Percentiles rank a stretch among this genome's conserved stretches.
Evolutionary conservation across 2,888 invertebrate species (phyloP).

Genomic region (Mesorhabditis sp.): DNA sequence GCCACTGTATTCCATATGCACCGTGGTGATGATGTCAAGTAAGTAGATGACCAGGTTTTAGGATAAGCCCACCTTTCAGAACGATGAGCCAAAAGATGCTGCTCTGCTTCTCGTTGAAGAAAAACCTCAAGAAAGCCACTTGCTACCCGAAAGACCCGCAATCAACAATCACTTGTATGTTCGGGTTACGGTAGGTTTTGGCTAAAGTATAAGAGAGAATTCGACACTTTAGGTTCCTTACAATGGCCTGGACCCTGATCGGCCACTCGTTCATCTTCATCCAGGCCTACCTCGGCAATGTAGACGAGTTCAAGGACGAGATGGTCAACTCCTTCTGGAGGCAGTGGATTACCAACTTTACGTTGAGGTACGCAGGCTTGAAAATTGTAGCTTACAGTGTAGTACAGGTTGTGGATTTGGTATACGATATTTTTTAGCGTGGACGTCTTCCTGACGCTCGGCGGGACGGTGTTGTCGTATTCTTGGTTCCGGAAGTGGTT

Average conservation of each 20-base stretch:
- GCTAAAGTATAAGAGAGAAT: background rate
- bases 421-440: slow-evolving; percentile 14
- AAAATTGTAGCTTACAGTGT: background rate
- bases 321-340: slow-evolving; percentile 52
- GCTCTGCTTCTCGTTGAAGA: slow-evolving; percentile 52
- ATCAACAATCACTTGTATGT: slow-evolving; percentile 55
- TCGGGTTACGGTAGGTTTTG: slow-evolving; percentile 40
- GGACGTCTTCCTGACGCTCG: slow-evolving; percentile 53
- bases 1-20: slow-evolving; percentile 54
- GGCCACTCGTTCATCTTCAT: slow-evolving; percentile 57
- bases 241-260: slow-evolving; percentile 57
- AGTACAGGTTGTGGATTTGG: no score
- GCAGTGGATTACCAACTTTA: slow-evolving; percentile 57
- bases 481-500: slow-evolving; percentile 57
- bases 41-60: slow-evolving; percentile 7
- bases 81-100: slow-evolving; percentile 45
- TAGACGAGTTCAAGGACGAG: slow-evolving; percentile 53
- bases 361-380: slow-evolving; percentile 24
- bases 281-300: slow-evolving; percentile 51
- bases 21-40: slow-evolving; percentile 48
- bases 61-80: slow-evolving; percentile 19
- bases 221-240: slow-evolving; percentile 32
- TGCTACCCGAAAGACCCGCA: slow-evolving; percentile 55
- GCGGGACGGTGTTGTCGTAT: slow-evolving; percentile 53
- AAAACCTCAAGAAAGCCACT: slow-evolving; percentile 43